phyloP scores from a whole-genome alignment of 2,888 invertebrate genomes.

The Dione juno region DNA sequence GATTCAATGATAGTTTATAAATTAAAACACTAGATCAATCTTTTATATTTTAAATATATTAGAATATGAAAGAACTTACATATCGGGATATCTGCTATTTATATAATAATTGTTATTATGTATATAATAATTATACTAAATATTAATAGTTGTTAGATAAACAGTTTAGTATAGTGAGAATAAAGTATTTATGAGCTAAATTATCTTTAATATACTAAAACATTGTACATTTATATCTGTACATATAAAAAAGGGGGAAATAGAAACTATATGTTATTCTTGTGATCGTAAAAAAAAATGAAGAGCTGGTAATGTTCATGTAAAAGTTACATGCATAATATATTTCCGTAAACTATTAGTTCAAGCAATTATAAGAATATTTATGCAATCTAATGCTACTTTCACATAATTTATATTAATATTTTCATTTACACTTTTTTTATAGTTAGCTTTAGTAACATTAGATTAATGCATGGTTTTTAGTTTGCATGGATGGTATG shows the following conservation, averaged over 20 bases:
- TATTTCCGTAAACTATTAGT: conserved; percentile 14
- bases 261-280: background rate
- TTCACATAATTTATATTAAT: conserved; percentile 3
- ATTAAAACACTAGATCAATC: background rate
- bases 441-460: conserved; percentile 7
- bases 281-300: conserved; percentile 1
- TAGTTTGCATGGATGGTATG: conserved; percentile 64
- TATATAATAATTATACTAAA: too few species aligned
- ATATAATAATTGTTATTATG: too few species aligned
- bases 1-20: background rate
- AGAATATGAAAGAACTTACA: background rate
- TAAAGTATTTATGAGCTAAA: too few species aligned
- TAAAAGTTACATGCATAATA: conserved; percentile 14
- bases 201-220: too few species aligned
- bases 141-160: too few species aligned
- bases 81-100: background rate
- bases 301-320: background rate
- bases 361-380: conserved; percentile 13
- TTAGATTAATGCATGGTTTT: conserved; percentile 44
- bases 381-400: conserved; percentile 22
- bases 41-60: background rate
- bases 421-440: conserved; percentile 3
- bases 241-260: background rate
- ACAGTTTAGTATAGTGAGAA: too few species aligned
- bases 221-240: too few species aligned